Evolutionary conservation across 2,888 invertebrate genomes (phyloP).

Genomic region (Hyppa rectilinea): DNA sequence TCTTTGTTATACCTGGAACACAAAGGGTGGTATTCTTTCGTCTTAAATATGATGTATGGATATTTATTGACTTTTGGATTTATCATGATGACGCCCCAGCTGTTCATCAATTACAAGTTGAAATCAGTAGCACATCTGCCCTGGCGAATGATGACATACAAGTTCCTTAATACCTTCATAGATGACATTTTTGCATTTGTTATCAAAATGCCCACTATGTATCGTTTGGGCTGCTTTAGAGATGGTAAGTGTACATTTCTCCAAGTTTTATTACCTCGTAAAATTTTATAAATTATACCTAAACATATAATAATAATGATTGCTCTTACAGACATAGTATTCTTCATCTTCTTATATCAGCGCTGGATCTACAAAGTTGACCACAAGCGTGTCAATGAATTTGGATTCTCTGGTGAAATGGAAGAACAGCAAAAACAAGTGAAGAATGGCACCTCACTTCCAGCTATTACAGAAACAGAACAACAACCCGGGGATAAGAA

Average conservation of each 20-base stretch:
- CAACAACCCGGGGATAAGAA: slow-evolving; percentile 82
- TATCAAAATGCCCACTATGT: slow-evolving; percentile 99
- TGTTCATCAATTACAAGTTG: slow-evolving; percentile 99
- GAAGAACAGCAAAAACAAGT: slow-evolving; percentile 89
- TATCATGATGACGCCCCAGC: slow-evolving; percentile 99
- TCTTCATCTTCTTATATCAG: slow-evolving; percentile 99
- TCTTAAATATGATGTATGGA: slow-evolving; percentile 99
- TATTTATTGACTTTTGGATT: slow-evolving; percentile 99
- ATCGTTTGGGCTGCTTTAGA: slow-evolving; percentile 99
- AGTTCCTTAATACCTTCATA: slow-evolving; percentile 99
- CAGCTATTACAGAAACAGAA: slow-evolving; percentile 81
- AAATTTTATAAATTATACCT: neutral
- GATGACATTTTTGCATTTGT: slow-evolving; percentile 99
- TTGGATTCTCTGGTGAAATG: slow-evolving; percentile 99
- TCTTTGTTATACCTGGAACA: slow-evolving; percentile 99
- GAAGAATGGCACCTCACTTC: slow-evolving; percentile 73
- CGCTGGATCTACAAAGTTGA: slow-evolving; percentile 99
- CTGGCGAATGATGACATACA: slow-evolving; percentile 99
- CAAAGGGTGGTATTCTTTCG: slow-evolving; percentile 99
- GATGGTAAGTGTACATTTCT: slow-evolving; percentile 92
- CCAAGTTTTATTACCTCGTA: neutral
- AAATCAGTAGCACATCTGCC: slow-evolving; percentile 99
- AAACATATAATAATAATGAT: slow-evolving; percentile 15
- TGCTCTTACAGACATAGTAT: slow-evolving; percentile 96
- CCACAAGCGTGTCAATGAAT: slow-evolving; percentile 98